Percentiles rank a stretch among this genome's conserved stretches.
Conservation (phyloP, 2,888 invertebrate species). For the Lycaena phlaeas region DNA sequence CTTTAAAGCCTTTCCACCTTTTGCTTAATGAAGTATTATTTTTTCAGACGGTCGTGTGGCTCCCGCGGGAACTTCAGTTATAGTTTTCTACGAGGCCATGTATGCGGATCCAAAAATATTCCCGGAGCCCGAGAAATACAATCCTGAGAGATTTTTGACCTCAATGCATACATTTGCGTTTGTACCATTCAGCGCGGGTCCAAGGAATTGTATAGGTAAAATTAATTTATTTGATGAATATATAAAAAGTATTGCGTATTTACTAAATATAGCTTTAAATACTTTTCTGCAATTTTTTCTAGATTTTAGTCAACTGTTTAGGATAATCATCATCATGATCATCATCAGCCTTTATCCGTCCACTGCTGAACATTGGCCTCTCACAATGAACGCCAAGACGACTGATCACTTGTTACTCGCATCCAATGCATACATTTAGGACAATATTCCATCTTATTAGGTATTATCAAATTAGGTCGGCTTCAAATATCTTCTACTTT, state of each 20-base stretch:
- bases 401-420: too few relatives aligned
- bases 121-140: slow-evolving; percentile 27
- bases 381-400: too few relatives aligned
- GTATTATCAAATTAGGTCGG: too few relatives aligned
- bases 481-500: too few relatives aligned
- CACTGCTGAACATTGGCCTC: too few relatives aligned
- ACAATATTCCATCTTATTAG: too few relatives aligned
- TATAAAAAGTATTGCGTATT: too few relatives aligned
- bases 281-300: neutral
- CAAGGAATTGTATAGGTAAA: slow-evolving; percentile 31
- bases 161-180: slow-evolving; percentile 27
- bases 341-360: too few relatives aligned
- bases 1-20: too few relatives aligned
- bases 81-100: slow-evolving; percentile 29
- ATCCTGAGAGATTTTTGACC: slow-evolving; percentile 27
- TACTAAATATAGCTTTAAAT: neutral
- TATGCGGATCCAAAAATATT: slow-evolving; percentile 25
- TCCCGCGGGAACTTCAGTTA: slow-evolving; percentile 26
- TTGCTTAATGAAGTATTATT: neutral
- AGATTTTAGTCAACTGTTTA: neutral
- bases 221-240: neutral
- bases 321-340: too few relatives aligned
- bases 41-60: slow-evolving; percentile 29
- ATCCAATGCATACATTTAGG: too few relatives aligned
- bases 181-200: slow-evolving; percentile 31